Conservation (phyloP, 64 coral and sea anemone genomes). For the Montipora cactus region DNA sequence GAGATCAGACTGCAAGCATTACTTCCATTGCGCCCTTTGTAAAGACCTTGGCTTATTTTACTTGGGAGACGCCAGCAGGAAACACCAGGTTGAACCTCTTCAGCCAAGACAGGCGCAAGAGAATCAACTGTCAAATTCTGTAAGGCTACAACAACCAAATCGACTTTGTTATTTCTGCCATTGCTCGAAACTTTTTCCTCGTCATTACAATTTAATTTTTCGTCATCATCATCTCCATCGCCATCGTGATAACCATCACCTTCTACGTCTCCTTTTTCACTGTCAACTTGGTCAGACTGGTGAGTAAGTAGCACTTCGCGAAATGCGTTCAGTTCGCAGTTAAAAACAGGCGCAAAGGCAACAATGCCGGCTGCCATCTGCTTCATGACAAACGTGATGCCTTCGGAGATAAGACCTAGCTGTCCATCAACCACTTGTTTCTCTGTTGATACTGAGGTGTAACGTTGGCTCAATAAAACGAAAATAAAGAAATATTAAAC, state of each 20-base stretch:
- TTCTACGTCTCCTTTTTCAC: not conserved
- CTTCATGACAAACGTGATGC: not conserved
- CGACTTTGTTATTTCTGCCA: not conserved
- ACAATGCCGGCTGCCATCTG: not conserved
- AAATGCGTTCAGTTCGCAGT: slow-evolving; percentile 1
- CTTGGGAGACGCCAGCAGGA: slow-evolving; percentile 45
- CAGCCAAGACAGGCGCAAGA: not conserved
- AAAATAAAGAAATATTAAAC: not conserved
- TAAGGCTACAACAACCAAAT: slow-evolving; percentile 1
- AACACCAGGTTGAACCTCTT: not conserved
- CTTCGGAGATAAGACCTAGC: not conserved
- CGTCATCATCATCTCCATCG: not conserved
- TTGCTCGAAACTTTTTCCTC: not conserved
- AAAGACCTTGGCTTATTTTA: slow-evolving; percentile 38
- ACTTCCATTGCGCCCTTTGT: slow-evolving; percentile 76
- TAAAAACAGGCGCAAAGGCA: not conserved
- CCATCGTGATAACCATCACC: not conserved
- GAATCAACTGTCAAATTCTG: not conserved
- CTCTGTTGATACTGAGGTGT: not conserved
- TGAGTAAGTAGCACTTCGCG: not conserved
- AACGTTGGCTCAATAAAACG: not conserved
- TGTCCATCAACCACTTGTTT: not conserved
- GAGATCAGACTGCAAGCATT: slow-evolving; percentile 75
- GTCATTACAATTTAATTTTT: not conserved
- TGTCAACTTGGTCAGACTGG: not conserved